These are phyloP conservation scores for Drosophila mulleri DNA, from an alignment of 2,888 invertebrate species.

Conservation along the genomic window DNA sequence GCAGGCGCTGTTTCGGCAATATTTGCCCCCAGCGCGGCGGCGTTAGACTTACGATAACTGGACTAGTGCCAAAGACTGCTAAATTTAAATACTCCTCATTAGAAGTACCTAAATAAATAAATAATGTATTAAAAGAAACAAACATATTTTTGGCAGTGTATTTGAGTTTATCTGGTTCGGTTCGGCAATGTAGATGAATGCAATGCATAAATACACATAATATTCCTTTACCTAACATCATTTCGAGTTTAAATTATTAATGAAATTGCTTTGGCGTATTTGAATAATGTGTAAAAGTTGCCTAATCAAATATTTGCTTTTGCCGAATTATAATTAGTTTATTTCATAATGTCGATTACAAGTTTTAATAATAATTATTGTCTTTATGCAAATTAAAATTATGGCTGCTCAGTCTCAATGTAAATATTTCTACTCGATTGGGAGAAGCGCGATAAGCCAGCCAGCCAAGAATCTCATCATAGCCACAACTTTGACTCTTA, in stretches of 20 bases:
- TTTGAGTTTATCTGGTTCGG: neutral
- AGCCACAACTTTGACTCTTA: neutral
- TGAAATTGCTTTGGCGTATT: neutral
- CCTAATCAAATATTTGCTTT: constrained; percentile 15
- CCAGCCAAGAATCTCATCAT: constrained; percentile 15
- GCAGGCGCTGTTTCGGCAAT: constrained; percentile 65
- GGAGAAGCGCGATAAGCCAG: neutral
- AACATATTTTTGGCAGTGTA: neutral
- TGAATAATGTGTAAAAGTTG: constrained; percentile 6
- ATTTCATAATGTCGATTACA: neutral
- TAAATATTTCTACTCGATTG: neutral
- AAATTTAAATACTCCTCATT: constrained; percentile 33
- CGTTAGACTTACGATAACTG: constrained; percentile 38
- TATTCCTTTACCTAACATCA: neutral
- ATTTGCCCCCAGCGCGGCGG: constrained; percentile 56
- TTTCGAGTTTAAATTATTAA: neutral
- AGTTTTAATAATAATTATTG: constrained; percentile 15
- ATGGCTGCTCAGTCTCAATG: constrained; percentile 2
- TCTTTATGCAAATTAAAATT: constrained; percentile 29
- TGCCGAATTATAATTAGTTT: constrained; percentile 37
- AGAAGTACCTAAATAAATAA: constrained; percentile 21
- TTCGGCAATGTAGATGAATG: neutral
- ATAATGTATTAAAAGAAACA: constrained; percentile 35
- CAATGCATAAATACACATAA: neutral
- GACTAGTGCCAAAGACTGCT: constrained; percentile 69